Base-by-base conservation (phyloP, 2,888 invertebrate species). In the Epirrhoe tristata region DNA sequence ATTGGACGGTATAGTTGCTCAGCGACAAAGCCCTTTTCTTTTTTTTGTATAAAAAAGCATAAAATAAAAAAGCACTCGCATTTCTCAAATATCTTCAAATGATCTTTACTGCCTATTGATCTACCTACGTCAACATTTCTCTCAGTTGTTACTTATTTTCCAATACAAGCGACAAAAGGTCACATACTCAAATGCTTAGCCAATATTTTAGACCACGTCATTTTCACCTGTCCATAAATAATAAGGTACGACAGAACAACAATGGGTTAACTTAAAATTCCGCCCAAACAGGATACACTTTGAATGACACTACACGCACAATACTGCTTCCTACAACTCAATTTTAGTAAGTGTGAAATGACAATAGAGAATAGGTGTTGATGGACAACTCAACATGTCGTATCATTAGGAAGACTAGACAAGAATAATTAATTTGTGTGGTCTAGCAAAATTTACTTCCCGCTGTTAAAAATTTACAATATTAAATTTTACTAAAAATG, bases 381-480 rank as follows among this genome's bases (percentile, higher is more conserved):
- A 80, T 77, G 74, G 69, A 69, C 63, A 60, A 58, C 73, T 78
- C 70, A 75, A 78, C 77, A 63, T 73, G 78, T 32, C 79, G 58
- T 77, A 74, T 80, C 78, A 31, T 72, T 78, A 80, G 82, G 83
- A 83, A 83, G 81, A 77, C 66, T 56, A 66, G 71, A 58, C 58
- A 64, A 59, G 70, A 67, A 60, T 51, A 63, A 73, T 50, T 52
- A 54, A 55, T 63, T 36, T 36, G 36, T 57, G 8, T 43, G 54
- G 55, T 60, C 59, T 75, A 71, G 74, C 76, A 43, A 12, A 4
- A 5, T 72, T 70, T 76, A 75, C 71, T 77, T 77, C 76, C 77
- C 70, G 52, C 63, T 51, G 51, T 14, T n/a, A n/a, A n/a, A n/a
- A n/a, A n/a, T n/a, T n/a, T n/a, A n/a, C n/a, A n/a, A n/a, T n/a